A percentile compares a stretch with the other conserved stretches of the same genome.
Conservation (phyloP, 2,113 vertebrate genomes). For the Crotalus tigris region DNA sequence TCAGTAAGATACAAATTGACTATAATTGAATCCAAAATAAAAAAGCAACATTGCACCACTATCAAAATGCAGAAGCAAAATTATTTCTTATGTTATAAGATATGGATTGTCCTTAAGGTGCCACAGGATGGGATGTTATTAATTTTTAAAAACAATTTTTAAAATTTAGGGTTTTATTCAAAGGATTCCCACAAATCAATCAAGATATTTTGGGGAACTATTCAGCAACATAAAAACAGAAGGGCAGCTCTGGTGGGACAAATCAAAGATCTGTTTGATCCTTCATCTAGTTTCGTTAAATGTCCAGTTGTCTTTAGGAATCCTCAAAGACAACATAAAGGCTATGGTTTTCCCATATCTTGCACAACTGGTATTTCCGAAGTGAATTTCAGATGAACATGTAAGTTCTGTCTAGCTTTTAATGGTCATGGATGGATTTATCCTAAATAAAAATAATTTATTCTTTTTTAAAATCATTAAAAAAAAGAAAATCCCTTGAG, state of each 20-base stretch:
- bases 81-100: not conserved
- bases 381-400: not conserved
- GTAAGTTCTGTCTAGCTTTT: not conserved
- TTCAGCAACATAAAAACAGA: not conserved
- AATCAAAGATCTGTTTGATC: not conserved
- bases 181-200: not conserved
- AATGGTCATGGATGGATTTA: not conserved
- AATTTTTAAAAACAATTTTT: not conserved
- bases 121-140: not conserved
- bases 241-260: not conserved
- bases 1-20: slow-evolving; percentile 6
- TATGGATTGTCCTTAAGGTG: not conserved
- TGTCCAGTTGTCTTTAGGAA: not conserved
- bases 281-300: not conserved
- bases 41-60: not conserved
- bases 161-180: not conserved
- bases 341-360: not conserved
- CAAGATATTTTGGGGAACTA: not conserved
- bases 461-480: not conserved
- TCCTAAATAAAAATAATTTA: not conserved
- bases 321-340: not conserved
- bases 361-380: not conserved
- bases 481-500: not conserved
- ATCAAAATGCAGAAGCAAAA: not conserved
- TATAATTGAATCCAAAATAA: not conserved